These are phyloP conservation scores for Ichneumoninae sp. DNA, from an alignment of 2,888 invertebrate genomes.

Conservation along the genomic window DNA sequence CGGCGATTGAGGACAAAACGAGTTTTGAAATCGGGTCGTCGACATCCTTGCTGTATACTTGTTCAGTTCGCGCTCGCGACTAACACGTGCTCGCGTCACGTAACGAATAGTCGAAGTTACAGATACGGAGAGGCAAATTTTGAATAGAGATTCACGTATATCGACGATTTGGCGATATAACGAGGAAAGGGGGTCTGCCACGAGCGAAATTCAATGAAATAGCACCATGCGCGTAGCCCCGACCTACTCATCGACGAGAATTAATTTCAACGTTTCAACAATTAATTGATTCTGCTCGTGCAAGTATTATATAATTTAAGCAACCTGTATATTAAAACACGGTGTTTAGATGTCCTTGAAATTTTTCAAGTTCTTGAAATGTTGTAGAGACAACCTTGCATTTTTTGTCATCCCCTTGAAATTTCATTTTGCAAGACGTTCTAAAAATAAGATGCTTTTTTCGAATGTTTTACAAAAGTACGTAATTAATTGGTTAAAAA, in stretches of 20 bases:
- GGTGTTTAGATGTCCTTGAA: too few relatives aligned
- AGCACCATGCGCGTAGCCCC: background rate
- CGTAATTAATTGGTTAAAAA: too few relatives aligned
- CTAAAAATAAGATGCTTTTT: too few relatives aligned
- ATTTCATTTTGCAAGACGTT: too few relatives aligned
- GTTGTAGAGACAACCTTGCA: too few relatives aligned
- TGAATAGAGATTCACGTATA: background rate
- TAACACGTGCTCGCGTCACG: background rate
- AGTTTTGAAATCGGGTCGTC: conserved; percentile 65
- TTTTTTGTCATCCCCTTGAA: too few relatives aligned
- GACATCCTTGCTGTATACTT: conserved; percentile 29
- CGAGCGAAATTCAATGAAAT: conserved; percentile 47
- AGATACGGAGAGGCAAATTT: conserved; percentile 21
- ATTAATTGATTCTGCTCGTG: background rate
- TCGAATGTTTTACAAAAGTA: too few relatives aligned
- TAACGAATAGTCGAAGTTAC: background rate
- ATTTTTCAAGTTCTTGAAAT: too few relatives aligned
- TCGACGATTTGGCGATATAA: background rate
- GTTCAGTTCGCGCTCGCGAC: background rate
- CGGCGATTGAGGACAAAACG: conserved; percentile 53
- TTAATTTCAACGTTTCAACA: background rate
- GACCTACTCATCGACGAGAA: background rate
- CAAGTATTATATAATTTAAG: background rate
- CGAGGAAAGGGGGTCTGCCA: conserved; percentile 14
- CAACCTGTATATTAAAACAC: background rate